Percentiles rank a stretch among this genome's conserved stretches.
Conservation (phyloP, 2,113 vertebrate species). For the Prunella himalayana region DNA sequence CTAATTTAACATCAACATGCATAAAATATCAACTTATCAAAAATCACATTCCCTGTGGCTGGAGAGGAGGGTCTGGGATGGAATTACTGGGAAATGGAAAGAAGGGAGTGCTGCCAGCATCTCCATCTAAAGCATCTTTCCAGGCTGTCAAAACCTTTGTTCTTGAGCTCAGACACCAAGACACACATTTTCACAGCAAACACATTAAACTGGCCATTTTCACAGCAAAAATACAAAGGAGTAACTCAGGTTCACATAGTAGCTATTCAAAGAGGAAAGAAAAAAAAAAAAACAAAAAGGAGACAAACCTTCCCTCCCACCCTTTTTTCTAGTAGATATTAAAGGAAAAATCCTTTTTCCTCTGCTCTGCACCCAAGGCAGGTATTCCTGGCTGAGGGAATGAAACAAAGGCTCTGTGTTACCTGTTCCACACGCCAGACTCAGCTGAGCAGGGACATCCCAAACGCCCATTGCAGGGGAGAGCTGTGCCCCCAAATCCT, state of each 20-base stretch:
- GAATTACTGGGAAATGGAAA: slow-evolving; percentile 5
- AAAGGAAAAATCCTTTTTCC: background rate
- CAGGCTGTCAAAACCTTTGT: slow-evolving; percentile 73
- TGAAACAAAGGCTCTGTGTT: slow-evolving; percentile 69
- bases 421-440: slow-evolving; percentile 59
- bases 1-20: background rate
- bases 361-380: background rate
- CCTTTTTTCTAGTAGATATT: background rate
- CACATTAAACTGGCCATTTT: background rate
- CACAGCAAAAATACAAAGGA: background rate
- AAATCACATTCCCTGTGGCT: slow-evolving; percentile 13
- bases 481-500: background rate
- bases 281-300: background rate
- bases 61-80: background rate
- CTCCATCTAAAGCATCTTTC: slow-evolving; percentile 30
- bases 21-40: slow-evolving; percentile 39
- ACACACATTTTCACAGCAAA: slow-evolving; percentile 6
- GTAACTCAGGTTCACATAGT: background rate
- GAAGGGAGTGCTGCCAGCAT: background rate
- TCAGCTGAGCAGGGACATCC: slow-evolving; percentile 42
- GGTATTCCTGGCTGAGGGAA: background rate
- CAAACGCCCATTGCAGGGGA: slow-evolving; percentile 16
- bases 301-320: background rate
- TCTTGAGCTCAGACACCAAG: slow-evolving; percentile 51
- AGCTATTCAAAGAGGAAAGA: background rate